Base-by-base conservation (phyloP, 1,140 invertebrate species). In the Tribolium castaneum region DNA sequence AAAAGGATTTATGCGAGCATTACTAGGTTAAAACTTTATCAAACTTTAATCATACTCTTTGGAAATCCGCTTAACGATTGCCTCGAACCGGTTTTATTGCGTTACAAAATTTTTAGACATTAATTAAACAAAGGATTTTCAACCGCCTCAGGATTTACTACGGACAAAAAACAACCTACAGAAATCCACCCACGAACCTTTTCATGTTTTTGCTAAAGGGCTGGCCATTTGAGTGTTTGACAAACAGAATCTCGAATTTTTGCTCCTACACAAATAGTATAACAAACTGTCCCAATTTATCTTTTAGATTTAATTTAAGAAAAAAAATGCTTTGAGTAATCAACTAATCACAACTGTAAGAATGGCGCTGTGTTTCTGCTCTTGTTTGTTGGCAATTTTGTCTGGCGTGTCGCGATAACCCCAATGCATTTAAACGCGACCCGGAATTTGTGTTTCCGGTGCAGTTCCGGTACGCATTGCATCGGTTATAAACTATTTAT, bases 11-110 rank as follows among this genome's bases (percentile, higher is more conserved):
- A 73, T 52, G 25, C 14, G 49, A 22, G 71, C 49, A 73, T 54
- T 73, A 73, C 71, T 73, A 73, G 71, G 71, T 73, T 73, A 54
- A 73, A 73, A 73, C 49, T 73, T 73, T 52, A 73, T 73, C 71
- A 73, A 73, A 73, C 49, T 73, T 73, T 73, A 73, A 73, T 73
- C 71, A 73, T 54, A 73, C 71, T 73, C 71, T 73, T 73, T 73
- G 25, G 71, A 73, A 73, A 73, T 73, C 71, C 71, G 71, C 71
- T 73, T 73, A 73, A 73, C 71, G 52, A 73, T 73, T 73, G 49
- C 71, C 59, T 66, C 59, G 59, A 66, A 66, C 30, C 25, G 13
- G 59, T 66, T 66, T 66, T 66, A 66, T 66, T 66, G 59, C 59
- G 59, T 66, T 66, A 66, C 59, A 35, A 66, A 66, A 66, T 72